Conservation (phyloP, 2,888 invertebrate species). For the Noctua pronuba region DNA sequence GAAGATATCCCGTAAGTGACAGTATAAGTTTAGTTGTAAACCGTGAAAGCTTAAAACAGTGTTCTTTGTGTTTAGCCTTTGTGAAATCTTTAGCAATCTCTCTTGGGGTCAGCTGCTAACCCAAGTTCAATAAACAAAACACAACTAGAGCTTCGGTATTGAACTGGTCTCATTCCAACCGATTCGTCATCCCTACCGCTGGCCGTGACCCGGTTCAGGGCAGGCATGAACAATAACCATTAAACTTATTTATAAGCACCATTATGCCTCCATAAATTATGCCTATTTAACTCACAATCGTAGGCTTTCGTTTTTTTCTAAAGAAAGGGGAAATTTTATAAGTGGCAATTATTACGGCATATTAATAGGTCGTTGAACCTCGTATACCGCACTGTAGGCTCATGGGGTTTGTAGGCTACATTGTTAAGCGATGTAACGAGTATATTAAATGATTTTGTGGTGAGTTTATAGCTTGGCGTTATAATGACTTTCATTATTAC, state of each 20-base stretch:
- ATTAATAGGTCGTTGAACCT: constrained; percentile 41
- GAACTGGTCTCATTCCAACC: constrained; percentile 6
- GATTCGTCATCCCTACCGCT: constrained; percentile 14
- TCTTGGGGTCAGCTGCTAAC: neutral
- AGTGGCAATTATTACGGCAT: constrained; percentile 32
- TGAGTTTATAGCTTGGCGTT: constrained; percentile 32
- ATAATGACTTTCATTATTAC: constrained; percentile 30
- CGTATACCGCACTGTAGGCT: constrained; percentile 20
- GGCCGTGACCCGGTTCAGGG: constrained; percentile 49
- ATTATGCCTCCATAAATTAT: constrained; percentile 51
- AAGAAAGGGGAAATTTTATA: constrained; percentile 52
- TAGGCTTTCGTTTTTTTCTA: constrained; percentile 46
- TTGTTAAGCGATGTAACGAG: constrained; percentile 38
- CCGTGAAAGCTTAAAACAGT: too few relatives aligned
- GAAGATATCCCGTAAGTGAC: too few relatives aligned
- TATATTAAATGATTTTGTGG: constrained; percentile 50
- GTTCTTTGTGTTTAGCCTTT: neutral
- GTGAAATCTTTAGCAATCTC: neutral
- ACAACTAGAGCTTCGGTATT: neutral
- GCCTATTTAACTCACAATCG: constrained; percentile 39
- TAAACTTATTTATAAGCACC: constrained; percentile 49
- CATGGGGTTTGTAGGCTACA: constrained; percentile 14
- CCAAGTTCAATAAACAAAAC: constrained; percentile 36
- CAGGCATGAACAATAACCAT: constrained; percentile 41
- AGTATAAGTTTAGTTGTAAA: too few relatives aligned